Conservation (phyloP, 2,113 vertebrate species). For the Jacana jacana region DNA sequence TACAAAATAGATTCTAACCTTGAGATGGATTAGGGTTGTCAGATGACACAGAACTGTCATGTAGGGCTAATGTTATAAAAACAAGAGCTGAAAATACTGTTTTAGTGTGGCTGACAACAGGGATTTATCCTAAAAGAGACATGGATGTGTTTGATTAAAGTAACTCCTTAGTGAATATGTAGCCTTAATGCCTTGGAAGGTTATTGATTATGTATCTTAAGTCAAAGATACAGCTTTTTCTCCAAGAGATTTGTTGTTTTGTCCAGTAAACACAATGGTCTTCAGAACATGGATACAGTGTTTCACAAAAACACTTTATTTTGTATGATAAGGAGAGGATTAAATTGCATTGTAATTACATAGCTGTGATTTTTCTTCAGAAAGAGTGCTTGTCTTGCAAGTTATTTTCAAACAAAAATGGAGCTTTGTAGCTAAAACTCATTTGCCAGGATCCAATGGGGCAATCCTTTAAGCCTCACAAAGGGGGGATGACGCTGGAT, state of each 20-base stretch:
- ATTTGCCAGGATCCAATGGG: background rate
- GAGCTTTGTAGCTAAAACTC: background rate
- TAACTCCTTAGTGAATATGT: slow-evolving; percentile 14
- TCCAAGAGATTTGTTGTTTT: background rate
- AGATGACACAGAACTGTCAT: slow-evolving; percentile 58
- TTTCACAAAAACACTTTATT: background rate
- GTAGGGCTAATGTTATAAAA: slow-evolving; percentile 28
- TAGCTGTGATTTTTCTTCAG: background rate
- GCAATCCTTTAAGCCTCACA: background rate
- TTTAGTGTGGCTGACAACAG: slow-evolving; percentile 32
- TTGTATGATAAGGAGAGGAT: background rate
- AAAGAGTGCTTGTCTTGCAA: background rate
- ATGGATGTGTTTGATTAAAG: slow-evolving; percentile 42
- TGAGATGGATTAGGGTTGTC: slow-evolving; percentile 51
- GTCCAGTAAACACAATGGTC: background rate
- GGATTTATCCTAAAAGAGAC: slow-evolving; percentile 46
- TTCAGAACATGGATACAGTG: background rate
- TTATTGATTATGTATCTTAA: slow-evolving; percentile 53
- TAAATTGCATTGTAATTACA: slow-evolving; percentile 17
- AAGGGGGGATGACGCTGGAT: background rate
- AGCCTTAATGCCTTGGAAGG: slow-evolving; percentile 29
- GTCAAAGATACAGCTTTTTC: background rate
- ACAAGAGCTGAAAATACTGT: slow-evolving; percentile 19
- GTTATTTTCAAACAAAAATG: background rate
- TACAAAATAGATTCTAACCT: slow-evolving; percentile 62